Conservation (phyloP, 2,113 vertebrate species). For the Pogonocichla stellata region DNA sequence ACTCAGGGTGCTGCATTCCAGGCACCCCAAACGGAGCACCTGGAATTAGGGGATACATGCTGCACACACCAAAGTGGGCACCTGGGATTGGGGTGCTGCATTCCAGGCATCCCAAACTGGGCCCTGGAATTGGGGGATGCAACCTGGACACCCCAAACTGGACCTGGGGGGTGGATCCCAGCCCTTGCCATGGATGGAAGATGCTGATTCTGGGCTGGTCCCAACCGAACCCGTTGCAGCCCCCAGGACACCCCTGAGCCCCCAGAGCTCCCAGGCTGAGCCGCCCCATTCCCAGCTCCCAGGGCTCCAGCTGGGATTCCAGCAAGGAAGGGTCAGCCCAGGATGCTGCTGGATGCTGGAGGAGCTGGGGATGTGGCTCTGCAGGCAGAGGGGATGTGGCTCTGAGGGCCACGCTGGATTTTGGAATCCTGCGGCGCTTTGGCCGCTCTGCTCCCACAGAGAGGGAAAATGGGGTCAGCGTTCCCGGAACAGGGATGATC, state of each 20-base stretch:
- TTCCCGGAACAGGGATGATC: fast-evolving
- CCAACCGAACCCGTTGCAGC: fast-evolving
- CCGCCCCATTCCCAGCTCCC: neutral
- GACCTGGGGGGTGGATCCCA: neutral
- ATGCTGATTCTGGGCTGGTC: fast-evolving
- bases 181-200: neutral
- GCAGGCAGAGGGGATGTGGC: neutral
- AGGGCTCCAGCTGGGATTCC: neutral
- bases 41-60: too few species aligned
- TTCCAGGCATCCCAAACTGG: neutral
- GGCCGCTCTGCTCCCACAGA: fast-evolving
- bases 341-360: neutral
- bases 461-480: fast-evolving
- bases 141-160: too few species aligned
- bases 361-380: too few species aligned
- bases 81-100: too few species aligned
- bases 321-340: neutral
- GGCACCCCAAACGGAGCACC: neutral
- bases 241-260: fast-evolving
- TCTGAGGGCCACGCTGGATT: fast-evolving
- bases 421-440: fast-evolving
- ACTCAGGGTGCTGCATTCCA: too few species aligned
- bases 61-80: too few species aligned
- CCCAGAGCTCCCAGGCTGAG: fast-evolving
- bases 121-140: too few species aligned